Percentiles rank a stretch among this genome's conserved stretches.
Evolutionary conservation across 1,140 invertebrate species (phyloP).

Genomic region (Drosophila kanapiae): DNA sequence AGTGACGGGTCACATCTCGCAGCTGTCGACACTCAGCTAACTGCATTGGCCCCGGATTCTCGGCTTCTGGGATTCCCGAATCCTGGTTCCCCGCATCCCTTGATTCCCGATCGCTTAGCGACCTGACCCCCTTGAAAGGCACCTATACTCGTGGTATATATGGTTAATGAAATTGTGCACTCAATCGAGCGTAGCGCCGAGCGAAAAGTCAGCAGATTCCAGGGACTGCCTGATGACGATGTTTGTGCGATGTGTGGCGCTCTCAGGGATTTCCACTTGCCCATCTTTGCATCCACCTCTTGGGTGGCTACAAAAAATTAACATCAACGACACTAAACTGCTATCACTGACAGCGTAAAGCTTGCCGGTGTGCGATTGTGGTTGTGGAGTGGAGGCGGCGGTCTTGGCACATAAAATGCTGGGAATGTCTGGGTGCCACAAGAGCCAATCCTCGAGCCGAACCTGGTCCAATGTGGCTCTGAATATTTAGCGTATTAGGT

Average conservation of each 20-base stretch:
- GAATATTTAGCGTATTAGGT: constrained; percentile 83
- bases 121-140: constrained; percentile 45
- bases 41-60: constrained; percentile 27
- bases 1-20: constrained; percentile 21
- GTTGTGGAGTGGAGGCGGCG: constrained; percentile 4
- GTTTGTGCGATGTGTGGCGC: constrained; percentile 33
- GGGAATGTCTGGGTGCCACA: constrained; percentile 36
- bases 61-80: not conserved
- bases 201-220: constrained; percentile 83
- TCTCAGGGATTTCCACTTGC: constrained; percentile 11
- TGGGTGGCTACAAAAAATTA: constrained; percentile 69
- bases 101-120: constrained; percentile 2
- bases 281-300: not conserved
- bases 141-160: constrained; percentile 40
- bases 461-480: constrained; percentile 72
- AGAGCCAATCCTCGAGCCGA: constrained; percentile 6
- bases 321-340: constrained; percentile 77
- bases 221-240: constrained; percentile 59
- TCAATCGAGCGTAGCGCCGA: constrained; percentile 84
- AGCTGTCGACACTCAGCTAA: constrained; percentile 34
- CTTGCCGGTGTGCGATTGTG: constrained; percentile 25
- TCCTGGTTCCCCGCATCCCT: not conserved
- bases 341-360: constrained; percentile 62
- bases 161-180: constrained; percentile 85
- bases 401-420: constrained; percentile 63